Conservation (phyloP, 1,140 invertebrate genomes). For the Drosophila subobscura region DNA sequence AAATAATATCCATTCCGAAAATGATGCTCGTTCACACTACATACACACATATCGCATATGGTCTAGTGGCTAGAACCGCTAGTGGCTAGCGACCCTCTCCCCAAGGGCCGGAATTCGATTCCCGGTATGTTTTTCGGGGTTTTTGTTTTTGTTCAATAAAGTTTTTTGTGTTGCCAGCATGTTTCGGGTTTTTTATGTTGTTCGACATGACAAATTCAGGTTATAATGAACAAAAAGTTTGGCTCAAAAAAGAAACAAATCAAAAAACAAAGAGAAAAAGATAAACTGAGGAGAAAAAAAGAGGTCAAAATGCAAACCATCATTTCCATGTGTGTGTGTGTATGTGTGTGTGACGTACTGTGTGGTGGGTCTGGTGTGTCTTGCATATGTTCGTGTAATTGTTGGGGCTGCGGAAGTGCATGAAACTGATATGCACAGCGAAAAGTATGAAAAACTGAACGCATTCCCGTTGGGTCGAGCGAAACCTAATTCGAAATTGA, state of each 20-base stretch:
- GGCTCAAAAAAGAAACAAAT: conserved; percentile 16
- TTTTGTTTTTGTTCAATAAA: neutral
- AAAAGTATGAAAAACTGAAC: conserved; percentile 8
- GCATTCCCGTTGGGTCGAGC: conserved; percentile 4
- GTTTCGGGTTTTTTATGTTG: conserved; percentile 3
- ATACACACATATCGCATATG: too few species aligned
- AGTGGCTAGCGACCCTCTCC: too few species aligned
- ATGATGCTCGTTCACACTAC: too few species aligned
- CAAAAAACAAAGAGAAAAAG: conserved; percentile 23
- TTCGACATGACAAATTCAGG: conserved; percentile 21
- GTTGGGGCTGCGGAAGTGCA: conserved; percentile 52
- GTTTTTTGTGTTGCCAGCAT: neutral
- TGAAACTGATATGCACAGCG: conserved; percentile 50
- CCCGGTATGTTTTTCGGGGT: too few species aligned
- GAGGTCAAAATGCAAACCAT: conserved; percentile 39
- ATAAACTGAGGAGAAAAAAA: conserved; percentile 17
- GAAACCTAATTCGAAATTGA: conserved; percentile 34
- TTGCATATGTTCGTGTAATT: conserved; percentile 18
- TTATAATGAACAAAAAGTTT: conserved; percentile 19
- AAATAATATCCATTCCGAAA: too few species aligned
- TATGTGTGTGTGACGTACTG: neutral
- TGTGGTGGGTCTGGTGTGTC: neutral
- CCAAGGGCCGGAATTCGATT: too few species aligned
- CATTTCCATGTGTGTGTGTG: conserved; percentile 12
- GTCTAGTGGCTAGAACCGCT: too few species aligned